These are phyloP conservation scores for Tympanoctomys barrerae DNA, from an alignment of 2,797 vertebrate genomes.

Conservation along the genomic window DNA sequence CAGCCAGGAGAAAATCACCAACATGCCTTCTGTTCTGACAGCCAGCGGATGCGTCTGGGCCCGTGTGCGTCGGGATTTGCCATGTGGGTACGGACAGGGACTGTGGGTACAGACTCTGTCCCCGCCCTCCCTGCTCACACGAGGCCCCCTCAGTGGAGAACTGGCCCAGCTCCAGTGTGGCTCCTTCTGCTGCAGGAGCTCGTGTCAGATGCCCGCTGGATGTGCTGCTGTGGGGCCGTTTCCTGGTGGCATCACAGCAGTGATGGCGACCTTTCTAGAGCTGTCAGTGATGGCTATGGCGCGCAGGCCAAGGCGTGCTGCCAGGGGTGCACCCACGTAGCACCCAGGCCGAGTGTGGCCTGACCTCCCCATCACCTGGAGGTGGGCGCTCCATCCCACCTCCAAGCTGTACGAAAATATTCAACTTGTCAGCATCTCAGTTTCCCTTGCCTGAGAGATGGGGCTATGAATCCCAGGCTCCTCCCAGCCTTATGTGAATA, in stretches of 20 bases:
- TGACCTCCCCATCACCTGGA: no score
- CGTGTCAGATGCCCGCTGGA: no score
- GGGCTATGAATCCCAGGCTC: not conserved
- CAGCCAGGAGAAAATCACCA: constrained; percentile 77
- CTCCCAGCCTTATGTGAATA: not conserved
- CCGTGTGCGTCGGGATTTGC: not conserved
- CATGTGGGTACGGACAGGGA: not conserved
- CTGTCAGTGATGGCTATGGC: not conserved
- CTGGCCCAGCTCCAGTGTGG: not conserved
- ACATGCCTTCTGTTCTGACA: not conserved
- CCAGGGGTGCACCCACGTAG: not conserved
- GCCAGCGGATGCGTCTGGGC: constrained; percentile 11
- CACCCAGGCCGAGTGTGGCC: not conserved
- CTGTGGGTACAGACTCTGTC: not conserved
- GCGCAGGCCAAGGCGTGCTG: not conserved
- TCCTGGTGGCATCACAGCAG: not conserved
- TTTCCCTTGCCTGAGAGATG: not conserved
- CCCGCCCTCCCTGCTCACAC: not conserved
- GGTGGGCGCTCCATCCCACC: not conserved
- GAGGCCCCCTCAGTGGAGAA: not conserved
- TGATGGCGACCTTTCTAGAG: not conserved
- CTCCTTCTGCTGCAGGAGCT: not conserved
- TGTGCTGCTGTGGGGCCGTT: not conserved
- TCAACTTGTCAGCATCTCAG: not conserved
- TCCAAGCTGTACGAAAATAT: not conserved